These are phyloP conservation scores for Maconellicoccus hirsutus DNA, from an alignment of 1,140 invertebrate genomes.

Conservation along the genomic window DNA sequence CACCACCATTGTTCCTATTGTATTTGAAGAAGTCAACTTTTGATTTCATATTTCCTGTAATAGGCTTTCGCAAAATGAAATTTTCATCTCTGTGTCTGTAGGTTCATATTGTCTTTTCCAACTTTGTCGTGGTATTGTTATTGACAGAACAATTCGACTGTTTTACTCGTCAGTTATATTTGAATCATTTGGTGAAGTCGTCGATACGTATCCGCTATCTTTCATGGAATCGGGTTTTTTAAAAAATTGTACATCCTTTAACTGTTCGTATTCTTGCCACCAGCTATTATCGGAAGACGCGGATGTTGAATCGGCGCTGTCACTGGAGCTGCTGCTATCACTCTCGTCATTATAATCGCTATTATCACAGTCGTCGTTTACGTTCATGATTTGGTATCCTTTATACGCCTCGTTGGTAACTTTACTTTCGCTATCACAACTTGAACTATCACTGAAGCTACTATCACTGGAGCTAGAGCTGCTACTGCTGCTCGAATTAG, in stretches of 20 bases:
- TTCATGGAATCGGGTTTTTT: neutral
- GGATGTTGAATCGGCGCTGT: neutral
- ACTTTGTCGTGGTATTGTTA: too few relatives aligned
- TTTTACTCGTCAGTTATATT: neutral
- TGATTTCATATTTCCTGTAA: too few relatives aligned
- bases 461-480: neutral
- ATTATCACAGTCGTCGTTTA: constrained; percentile 2
- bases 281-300: constrained; percentile 10
- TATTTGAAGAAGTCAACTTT: too few relatives aligned
- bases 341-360: neutral
- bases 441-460: neutral
- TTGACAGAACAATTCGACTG: too few relatives aligned
- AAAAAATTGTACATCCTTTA: neutral
- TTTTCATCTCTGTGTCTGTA: too few relatives aligned
- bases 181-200: constrained; percentile 9
- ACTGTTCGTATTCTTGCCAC: neutral
- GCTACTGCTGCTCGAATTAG: neutral
- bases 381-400: constrained; percentile 6
- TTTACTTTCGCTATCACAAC: constrained; percentile 1
- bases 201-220: constrained; percentile 13
- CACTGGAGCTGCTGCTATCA: neutral
- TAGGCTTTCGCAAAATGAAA: too few relatives aligned
- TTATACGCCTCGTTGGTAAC: neutral
- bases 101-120: too few relatives aligned
- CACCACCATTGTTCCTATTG: too few relatives aligned